Evolutionary conservation across 2,113 vertebrate genomes (phyloP).

Genomic region (Aix galericulata): DNA sequence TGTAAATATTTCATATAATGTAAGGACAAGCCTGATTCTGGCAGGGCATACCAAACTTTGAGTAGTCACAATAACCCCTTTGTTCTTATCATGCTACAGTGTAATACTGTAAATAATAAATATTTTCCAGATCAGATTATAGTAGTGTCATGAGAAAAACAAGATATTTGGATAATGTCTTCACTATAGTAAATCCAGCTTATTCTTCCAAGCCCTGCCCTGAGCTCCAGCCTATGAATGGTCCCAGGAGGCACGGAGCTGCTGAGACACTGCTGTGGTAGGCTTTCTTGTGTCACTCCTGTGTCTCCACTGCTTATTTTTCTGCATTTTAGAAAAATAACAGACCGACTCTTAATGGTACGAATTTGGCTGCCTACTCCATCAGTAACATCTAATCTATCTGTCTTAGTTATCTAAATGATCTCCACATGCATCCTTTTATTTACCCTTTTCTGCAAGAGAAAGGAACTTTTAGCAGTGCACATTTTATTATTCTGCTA

Average conservation of each 20-base stretch:
- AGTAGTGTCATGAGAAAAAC: not conserved
- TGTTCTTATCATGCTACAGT: not conserved
- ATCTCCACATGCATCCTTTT: not conserved
- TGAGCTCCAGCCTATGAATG: not conserved
- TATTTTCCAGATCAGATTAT: not conserved
- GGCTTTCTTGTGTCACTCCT: not conserved
- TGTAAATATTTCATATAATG: not conserved
- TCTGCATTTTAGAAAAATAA: not conserved
- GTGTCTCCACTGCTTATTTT: not conserved
- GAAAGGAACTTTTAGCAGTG: not conserved
- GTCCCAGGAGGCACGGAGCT: not conserved
- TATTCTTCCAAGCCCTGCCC: not conserved
- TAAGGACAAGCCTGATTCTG: not conserved
- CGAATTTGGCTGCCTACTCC: not conserved
- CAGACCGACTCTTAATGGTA: not conserved
- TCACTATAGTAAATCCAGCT: not conserved
- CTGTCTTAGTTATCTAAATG: not conserved
- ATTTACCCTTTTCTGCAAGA: not conserved
- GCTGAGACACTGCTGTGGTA: not conserved
- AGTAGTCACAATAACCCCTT: not conserved
- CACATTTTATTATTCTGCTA: constrained; percentile 24
- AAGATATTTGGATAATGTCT: not conserved
- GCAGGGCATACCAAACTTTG: not conserved
- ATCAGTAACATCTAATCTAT: not conserved
- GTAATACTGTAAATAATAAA: not conserved